A percentile compares a stretch with the other conserved stretches of the same genome.
Evolutionary conservation across 2,888 invertebrate species (phyloP).

Genomic region (Teleiodes luculella): DNA sequence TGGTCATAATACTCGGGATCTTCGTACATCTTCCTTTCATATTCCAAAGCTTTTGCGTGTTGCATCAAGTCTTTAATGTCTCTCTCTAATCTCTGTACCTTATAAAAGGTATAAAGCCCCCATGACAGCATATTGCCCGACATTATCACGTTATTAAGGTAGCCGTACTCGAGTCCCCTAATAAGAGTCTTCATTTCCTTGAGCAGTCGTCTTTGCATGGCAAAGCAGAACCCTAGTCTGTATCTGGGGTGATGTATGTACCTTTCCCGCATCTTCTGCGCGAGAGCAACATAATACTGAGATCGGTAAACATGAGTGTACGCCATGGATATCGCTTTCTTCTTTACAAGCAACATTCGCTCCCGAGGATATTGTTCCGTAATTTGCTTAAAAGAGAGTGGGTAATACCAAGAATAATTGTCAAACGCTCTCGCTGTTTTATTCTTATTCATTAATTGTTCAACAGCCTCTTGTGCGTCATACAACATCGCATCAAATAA

Average conservation of each 20-base stretch:
- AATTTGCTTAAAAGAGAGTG: background rate
- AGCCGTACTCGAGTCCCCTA: too few relatives aligned
- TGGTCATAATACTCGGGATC: background rate
- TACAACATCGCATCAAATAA: background rate
- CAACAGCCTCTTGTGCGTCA: background rate
- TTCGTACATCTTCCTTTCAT: background rate
- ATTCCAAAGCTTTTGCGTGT: background rate
- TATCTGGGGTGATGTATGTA: background rate
- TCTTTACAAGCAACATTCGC: background rate
- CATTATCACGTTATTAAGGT: too few relatives aligned
- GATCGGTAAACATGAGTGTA: background rate
- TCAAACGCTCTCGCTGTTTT: background rate
- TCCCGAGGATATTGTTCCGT: background rate
- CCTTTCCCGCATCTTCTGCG: background rate
- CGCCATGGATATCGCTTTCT: background rate
- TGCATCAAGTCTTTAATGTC: background rate
- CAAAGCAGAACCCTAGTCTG: background rate
- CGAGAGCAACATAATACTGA: background rate
- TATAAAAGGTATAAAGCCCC: background rate
- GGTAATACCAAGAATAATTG: background rate
- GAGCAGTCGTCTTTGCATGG: background rate
- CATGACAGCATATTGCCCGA: background rate
- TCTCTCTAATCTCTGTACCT: background rate
- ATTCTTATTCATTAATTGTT: background rate
- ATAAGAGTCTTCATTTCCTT: background rate